Evolutionary conservation across 2,888 invertebrate genomes (phyloP).

Genomic region (Pseudanteris insignis): DNA sequence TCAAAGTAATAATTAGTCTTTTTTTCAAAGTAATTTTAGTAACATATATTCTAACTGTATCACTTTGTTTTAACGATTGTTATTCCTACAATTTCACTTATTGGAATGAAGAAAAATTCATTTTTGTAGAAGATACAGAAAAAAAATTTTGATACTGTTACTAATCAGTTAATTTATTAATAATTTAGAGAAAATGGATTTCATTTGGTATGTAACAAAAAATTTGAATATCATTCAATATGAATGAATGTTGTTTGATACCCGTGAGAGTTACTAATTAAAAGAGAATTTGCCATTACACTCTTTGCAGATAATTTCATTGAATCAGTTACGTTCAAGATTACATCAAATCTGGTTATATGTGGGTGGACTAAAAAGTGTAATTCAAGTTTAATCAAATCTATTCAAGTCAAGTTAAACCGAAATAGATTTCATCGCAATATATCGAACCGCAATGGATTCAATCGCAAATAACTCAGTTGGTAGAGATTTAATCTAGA

Average conservation of each 20-base stretch:
- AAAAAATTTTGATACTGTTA: no score
- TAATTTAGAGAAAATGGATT: no score
- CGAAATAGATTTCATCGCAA: slow-evolving; percentile 7
- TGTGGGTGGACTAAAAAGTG: background rate
- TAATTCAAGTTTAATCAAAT: slow-evolving; percentile 5
- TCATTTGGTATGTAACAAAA: no score
- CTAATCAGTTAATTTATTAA: no score
- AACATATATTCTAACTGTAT: no score
- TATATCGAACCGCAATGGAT: background rate
- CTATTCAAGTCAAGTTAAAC: slow-evolving; percentile 3
- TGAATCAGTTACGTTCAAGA: background rate
- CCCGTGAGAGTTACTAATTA: background rate
- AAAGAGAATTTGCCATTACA: background rate
- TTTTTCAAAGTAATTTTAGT: no score
- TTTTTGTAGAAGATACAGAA: no score
- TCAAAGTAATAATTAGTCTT: no score
- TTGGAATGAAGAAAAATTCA: no score
- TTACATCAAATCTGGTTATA: background rate
- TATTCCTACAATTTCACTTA: no score
- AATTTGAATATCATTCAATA: slow-evolving; percentile 1
- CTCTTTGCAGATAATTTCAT: background rate
- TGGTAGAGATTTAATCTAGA: no score
- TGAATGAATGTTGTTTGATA: background rate
- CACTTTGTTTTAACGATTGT: no score
- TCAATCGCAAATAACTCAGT: background rate